phyloP scores from a whole-genome alignment of 2,888 invertebrate genomes.

The Agonopterix subpropinquella region DNA sequence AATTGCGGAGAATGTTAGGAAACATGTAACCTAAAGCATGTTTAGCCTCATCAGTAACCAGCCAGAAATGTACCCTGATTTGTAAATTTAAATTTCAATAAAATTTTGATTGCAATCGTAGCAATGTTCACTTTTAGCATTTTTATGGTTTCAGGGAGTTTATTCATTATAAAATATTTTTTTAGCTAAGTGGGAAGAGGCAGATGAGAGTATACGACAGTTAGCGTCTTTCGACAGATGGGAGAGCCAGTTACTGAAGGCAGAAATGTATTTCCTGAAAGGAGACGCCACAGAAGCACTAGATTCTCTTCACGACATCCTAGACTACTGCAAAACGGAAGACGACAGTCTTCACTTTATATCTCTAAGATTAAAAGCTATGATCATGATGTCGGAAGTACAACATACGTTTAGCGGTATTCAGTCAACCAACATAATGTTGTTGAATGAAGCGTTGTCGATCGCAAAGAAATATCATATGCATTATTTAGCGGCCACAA shows the following conservation, averaged over 20 bases:
- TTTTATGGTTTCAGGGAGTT: no score
- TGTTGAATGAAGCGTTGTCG: constrained; percentile 82
- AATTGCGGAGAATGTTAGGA: no score
- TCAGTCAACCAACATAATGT: constrained; percentile 70
- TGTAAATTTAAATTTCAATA: no score
- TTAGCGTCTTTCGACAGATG: constrained; percentile 80
- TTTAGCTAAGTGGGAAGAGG: constrained; percentile 80
- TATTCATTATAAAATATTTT: constrained; percentile 3
- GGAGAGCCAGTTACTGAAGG: constrained; percentile 77
- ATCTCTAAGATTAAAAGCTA: constrained; percentile 77
- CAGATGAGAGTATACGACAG: constrained; percentile 80
- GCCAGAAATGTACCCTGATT: no score
- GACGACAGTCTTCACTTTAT: constrained; percentile 70
- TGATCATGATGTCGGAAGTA: constrained; percentile 80
- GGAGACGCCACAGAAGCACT: constrained; percentile 63
- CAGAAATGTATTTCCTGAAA: constrained; percentile 74
- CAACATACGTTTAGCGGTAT: constrained; percentile 77
- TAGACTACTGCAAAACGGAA: constrained; percentile 70
- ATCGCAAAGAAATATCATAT: constrained; percentile 84
- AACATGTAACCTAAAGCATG: no score
- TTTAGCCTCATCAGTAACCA: no score
- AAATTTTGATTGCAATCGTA: no score
- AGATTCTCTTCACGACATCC: constrained; percentile 65
- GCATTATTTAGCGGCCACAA: constrained; percentile 83
- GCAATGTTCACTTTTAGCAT: no score